Base-by-base conservation (phyloP, 2,888 invertebrate species). In the Nymphalis polychloros region DNA sequence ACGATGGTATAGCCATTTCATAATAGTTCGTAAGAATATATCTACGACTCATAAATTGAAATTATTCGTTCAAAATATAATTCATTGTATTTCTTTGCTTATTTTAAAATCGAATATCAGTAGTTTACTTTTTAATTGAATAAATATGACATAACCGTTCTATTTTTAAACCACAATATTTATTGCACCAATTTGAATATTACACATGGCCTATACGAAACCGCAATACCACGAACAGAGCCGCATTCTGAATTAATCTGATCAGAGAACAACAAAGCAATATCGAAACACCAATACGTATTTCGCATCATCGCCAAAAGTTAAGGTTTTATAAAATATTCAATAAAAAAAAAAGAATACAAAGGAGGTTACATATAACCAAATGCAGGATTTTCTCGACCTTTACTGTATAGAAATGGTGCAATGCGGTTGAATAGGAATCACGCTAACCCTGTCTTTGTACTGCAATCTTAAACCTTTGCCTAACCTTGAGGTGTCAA, bases 361-460 rank as follows among this genome's bases (percentile, higher is more conserved):
- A 60, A 59, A 60, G 31, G 46, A 52, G 19, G 27, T 49, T 52
- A 49, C 59, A 46, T 53, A 67, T 64, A 63, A 35, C 16, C 60
- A 62, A 67, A 67, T 64, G 70, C 87, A 89, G 88, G 88, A 89
- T 86, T 84, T 68, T 77, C 72, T 67, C 74, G 85, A 79, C 90
- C 90, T 90, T 88, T 83, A 67, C 60, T 65, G 73, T 79, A 79
- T 80, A 69, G 75, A 72, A 79, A 78, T 84, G 84, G 85, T 90
- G 90, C 91, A 90, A 78, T 91, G 91, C 90, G 86, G 90, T 75
- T 73, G 70, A 88, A 73, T 73, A 64, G 76, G 73, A 79, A 86
- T 84, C 89, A 90, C 90, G 89, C 89, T 81, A 88, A 72, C 78
- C 73, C 77, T 80, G 80, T 83, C 76, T 76, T 75, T 77, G 74